phyloP scores from a whole-genome alignment of 2,888 invertebrate species.

The Cephus pulcher region DNA sequence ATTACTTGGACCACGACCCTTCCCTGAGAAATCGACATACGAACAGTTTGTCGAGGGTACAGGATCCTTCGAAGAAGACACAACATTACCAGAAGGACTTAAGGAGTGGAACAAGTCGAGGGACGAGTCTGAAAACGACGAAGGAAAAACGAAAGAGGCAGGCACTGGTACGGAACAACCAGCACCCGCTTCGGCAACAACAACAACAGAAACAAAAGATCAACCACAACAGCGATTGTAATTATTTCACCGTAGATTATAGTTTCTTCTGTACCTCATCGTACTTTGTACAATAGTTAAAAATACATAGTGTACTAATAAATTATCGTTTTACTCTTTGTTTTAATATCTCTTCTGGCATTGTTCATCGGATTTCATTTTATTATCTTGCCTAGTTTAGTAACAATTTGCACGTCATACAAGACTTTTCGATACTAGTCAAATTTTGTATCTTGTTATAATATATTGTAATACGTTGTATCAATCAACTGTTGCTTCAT shows the following conservation, averaged over 20 bases:
- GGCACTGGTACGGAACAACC: neutral
- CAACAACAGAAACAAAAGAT: slow-evolving; percentile 32
- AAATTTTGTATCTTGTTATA: neutral
- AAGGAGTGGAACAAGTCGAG: slow-evolving; percentile 92
- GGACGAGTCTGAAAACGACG: slow-evolving; percentile 33
- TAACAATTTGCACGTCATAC: neutral
- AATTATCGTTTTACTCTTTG: slow-evolving; percentile 22
- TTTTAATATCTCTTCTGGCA: slow-evolving; percentile 26
- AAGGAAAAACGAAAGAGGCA: slow-evolving; percentile 12
- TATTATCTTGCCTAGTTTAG: neutral
- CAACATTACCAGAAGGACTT: slow-evolving; percentile 92
- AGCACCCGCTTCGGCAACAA: neutral
- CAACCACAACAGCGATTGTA: slow-evolving; percentile 46
- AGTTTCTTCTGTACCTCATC: slow-evolving; percentile 41
- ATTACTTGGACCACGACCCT: slow-evolving; percentile 92
- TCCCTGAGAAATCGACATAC: slow-evolving; percentile 98
- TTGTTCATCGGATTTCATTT: neutral
- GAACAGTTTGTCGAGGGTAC: slow-evolving; percentile 99
- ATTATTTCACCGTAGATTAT: slow-evolving; percentile 40
- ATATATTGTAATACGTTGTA: neutral
- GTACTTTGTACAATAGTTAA: slow-evolving; percentile 55
- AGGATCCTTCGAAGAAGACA: slow-evolving; percentile 97
- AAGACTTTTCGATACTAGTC: neutral
- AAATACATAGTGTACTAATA: slow-evolving; percentile 39
- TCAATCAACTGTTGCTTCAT: neutral